Evolutionary conservation across 2,888 invertebrate genomes (phyloP), one percentile per base, ranked within the genome.

Genomic region (Pristionchus maxplancki): DNA sequence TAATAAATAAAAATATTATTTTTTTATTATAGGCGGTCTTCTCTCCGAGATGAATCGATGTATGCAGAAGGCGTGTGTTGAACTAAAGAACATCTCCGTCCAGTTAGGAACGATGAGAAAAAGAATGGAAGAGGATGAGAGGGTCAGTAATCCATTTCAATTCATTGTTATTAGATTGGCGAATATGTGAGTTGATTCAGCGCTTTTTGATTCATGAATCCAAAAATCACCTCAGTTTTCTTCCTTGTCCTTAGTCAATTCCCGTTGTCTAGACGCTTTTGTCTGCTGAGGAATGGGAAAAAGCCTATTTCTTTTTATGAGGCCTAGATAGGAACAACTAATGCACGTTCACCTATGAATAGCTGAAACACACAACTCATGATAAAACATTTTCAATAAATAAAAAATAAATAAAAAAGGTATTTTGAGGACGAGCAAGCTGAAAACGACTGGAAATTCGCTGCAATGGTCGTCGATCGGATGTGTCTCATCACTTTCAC

Each of bases 391-490:
- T n/a, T n/a, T n/a, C n/a, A n/a, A n/a, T 9, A 44, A 44, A 11
- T 44, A 9, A 11, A 44, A 44, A 44, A 11, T 44, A 44, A 44
- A 9, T 44, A 44, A 44, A 44, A 44, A 44, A 44, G 44, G 44
- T 44, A 53, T 53, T 40, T 78, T 44, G 2, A 92, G 90, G 93
- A 93, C 78, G 93, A 94, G 74, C 93, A 93, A 88, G 92, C 91
- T 0, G 92, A 91, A n/a, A 94, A 94, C 84, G 94, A 94, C 78
- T 94, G 94, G 94, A 92, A 92, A 44, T 94, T 94, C 81, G 93
- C 93, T 8, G 93, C 93, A 5, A 92, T 93, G 92, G 93, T 93
- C 24, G 93, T 93, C 28, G 93, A 93, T 87, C 87, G 93, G 20
- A 89, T 94, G 58, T 94, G 94, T 86, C 89, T 94, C 28, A 91